Evolutionary conservation across 2,888 invertebrate species (phyloP), one percentile per base, ranked within the genome.

Genomic region (Tyria jacobaeae): DNA sequence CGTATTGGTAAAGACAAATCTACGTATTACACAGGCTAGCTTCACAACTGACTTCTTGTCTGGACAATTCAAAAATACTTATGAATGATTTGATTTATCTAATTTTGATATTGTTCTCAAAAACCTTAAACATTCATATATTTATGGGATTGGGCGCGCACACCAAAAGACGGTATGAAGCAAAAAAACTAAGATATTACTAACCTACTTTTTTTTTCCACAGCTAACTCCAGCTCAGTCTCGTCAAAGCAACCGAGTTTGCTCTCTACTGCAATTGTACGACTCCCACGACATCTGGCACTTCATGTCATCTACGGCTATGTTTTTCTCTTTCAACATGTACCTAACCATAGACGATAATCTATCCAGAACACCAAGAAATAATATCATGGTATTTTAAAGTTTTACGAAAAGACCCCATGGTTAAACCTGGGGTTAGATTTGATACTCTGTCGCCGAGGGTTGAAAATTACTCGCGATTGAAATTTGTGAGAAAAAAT

Each of bases 261-360:
- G 98, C 79, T 89, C 95, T 0, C 80, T 97, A 0, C 89, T 97
- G 3, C 94, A 96, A 51, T 96, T 98, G 76, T 98, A 97, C 87
- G 98, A 98, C 83, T 95, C 94, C 5, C 98, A 98, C 87, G 98
- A 98, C 82, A 95, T 97, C 17, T 98, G 98, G 98, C 97, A 98
- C 83, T 96, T 97, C 83, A 88, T 97, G 44, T 97, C 97, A 0
- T 96, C 97, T 0, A 94, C 96, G 14, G 96, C 97, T 48, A 96
- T 98, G 96, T 98, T 97, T 80, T 96, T 97, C 81, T 97, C 97
- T 0, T 97, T 97, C 84, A 96, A 97, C 95, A 96, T 97, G 77
- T 93, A 98, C 60, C 90, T 98, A 15, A 97, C 97, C 0, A 91
- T 98, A 66, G 98, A 98, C 83, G 98, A 98, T 80, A 91, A 89